phyloP scores from a whole-genome alignment of 2,888 invertebrate species.

The Dusona sp. region DNA sequence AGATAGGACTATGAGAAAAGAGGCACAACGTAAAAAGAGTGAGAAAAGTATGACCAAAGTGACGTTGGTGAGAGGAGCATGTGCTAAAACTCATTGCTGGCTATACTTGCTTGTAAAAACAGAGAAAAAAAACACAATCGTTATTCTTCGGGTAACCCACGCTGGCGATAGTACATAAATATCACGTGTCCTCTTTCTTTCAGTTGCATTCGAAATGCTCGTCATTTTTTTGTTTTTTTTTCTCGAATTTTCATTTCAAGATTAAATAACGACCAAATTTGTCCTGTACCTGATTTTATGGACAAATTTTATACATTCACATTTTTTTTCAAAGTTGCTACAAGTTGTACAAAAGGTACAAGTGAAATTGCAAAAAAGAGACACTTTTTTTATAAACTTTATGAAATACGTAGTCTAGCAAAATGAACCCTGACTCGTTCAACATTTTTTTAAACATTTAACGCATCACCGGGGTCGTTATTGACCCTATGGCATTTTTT shows the following conservation, averaged over 20 bases:
- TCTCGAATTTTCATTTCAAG: not conserved
- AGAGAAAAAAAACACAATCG: not conserved
- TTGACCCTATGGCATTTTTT: too few relatives aligned
- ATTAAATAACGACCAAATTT: not conserved
- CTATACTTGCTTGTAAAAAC: slow-evolving; percentile 18
- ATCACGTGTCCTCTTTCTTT: slow-evolving; percentile 27
- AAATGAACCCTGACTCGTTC: too few relatives aligned
- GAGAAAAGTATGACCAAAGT: slow-evolving; percentile 25
- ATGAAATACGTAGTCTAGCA: not conserved
- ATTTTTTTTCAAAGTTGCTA: not conserved
- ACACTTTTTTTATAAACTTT: not conserved
- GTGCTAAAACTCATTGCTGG: slow-evolving; percentile 9
- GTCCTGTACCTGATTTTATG: not conserved
- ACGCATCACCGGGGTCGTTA: too few relatives aligned
- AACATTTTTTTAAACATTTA: too few relatives aligned
- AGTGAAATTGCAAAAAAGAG: not conserved
- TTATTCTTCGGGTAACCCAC: slow-evolving; percentile 34
- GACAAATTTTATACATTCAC: not conserved
- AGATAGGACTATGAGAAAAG: slow-evolving; percentile 42
- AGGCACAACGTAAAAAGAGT: slow-evolving; percentile 20
- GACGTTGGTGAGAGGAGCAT: slow-evolving; percentile 54
- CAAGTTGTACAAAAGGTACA: not conserved
- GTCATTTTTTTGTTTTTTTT: too few relatives aligned
- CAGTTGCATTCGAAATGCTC: not conserved
- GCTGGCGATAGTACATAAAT: slow-evolving; percentile 35